A percentile compares a stretch with the other conserved stretches of the same genome.
These are phyloP conservation scores for Noctilio leporinus DNA, from an alignment of 2,113 vertebrate species.

Conservation along the genomic window DNA sequence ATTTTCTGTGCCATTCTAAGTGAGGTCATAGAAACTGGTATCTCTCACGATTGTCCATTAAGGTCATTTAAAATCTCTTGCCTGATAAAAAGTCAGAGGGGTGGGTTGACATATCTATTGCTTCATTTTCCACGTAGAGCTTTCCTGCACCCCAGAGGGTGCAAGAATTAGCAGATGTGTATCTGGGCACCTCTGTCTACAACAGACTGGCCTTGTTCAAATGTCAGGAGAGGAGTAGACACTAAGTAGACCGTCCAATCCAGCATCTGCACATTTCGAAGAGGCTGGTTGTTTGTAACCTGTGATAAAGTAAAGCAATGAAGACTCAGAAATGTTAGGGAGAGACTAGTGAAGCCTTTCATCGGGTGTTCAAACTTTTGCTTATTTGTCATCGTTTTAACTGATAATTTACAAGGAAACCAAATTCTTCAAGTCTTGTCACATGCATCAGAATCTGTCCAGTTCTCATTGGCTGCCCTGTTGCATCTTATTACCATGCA, in stretches of 20 bases:
- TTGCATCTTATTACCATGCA: not conserved
- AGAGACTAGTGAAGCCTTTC: not conserved
- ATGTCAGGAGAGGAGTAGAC: fast-evolving
- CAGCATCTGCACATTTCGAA: not conserved
- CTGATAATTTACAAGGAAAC: not conserved
- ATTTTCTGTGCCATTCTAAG: not conserved
- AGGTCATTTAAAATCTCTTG: not conserved
- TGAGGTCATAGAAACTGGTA: not conserved
- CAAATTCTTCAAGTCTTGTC: not conserved
- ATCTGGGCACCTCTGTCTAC: not conserved
- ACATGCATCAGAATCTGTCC: not conserved
- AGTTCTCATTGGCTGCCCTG: not conserved
- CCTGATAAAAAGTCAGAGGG: not conserved
- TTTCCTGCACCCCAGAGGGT: not conserved
- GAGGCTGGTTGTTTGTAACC: not conserved
- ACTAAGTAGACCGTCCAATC: not conserved
- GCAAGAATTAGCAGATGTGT: not conserved
- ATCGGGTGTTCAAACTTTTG: not conserved
- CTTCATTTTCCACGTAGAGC: not conserved
- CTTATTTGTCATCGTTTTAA: not conserved
- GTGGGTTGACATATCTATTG: not conserved
- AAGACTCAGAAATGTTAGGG: not conserved
- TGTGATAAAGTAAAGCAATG: not conserved
- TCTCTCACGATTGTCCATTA: not conserved
- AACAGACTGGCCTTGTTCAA: not conserved